phyloP scores from a whole-genome alignment of 2,797 vertebrate genomes.

The Enteromius viviparus region DNA sequence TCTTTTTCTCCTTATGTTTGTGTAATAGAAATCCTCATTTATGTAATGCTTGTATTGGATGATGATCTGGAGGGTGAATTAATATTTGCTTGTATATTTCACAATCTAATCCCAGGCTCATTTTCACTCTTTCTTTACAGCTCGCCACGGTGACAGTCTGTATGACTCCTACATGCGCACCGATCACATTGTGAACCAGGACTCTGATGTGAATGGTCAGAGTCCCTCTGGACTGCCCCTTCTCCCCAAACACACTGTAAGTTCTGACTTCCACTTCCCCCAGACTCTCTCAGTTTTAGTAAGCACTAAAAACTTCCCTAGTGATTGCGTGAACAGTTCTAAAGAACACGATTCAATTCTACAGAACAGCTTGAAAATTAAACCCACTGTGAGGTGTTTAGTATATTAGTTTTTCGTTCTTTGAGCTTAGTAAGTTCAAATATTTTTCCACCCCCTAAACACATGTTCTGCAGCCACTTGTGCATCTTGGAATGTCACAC shows the following conservation, averaged over 20 bases:
- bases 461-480: conserved; percentile 9
- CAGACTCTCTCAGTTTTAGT: conserved; percentile 12
- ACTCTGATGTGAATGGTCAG: conserved; percentile 79
- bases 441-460: not conserved
- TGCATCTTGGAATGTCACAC: not conserved
- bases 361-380: conserved; percentile 42
- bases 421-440: not conserved
- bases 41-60: not conserved
- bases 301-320: not conserved
- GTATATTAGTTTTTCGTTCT: not conserved
- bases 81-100: not conserved
- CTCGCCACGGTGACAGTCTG: conserved; percentile 88
- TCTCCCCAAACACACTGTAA: conserved; percentile 89
- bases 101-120: not conserved
- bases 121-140: conserved; percentile 66
- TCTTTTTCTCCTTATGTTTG: not conserved
- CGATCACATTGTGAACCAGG: conserved; percentile 90
- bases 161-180: conserved; percentile 97
- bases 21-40: not conserved
- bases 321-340: conserved; percentile 7
- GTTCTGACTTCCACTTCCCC: conserved; percentile 64
- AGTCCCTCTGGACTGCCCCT: conserved; percentile 85
- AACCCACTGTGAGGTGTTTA: conserved; percentile 12
- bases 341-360: not conserved
- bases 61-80: not conserved